A percentile compares a stretch with the other conserved stretches of the same genome.
Conservation (phyloP, 2,113 vertebrate genomes). For the Cavia aperea region DNA sequence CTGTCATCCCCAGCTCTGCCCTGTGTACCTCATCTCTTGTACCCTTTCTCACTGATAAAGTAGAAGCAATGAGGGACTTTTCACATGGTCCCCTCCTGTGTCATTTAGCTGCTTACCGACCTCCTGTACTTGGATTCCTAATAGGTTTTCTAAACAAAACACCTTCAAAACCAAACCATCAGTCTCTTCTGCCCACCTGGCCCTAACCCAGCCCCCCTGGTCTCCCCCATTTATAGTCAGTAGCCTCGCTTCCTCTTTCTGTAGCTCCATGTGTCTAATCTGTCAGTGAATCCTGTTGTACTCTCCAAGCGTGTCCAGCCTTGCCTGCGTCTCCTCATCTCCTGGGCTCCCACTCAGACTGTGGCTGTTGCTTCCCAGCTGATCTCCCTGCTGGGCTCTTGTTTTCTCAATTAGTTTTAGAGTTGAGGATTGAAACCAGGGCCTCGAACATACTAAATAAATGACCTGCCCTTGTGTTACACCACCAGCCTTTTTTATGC, state of each 20-base stretch:
- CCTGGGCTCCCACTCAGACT: no score
- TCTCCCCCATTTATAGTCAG: not conserved
- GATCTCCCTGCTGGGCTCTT: not conserved
- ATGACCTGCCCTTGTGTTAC: no score
- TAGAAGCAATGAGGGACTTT: not conserved
- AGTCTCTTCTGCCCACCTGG: not conserved
- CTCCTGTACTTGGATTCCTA: conserved; percentile 6
- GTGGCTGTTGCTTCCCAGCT: not conserved
- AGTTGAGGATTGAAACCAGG: not conserved
- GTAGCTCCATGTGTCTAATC: not conserved
- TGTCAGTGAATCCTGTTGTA: not conserved
- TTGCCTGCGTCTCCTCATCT: not conserved
- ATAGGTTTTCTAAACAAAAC: not conserved
- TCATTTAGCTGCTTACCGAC: conserved; percentile 4
- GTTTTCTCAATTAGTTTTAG: not conserved
- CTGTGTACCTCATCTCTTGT: not conserved
- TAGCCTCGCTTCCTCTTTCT: not conserved
- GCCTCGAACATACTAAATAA: not conserved
- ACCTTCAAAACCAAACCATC: not conserved
- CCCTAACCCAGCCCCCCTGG: not conserved
- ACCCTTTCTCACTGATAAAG: not conserved
- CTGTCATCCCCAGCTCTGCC: not conserved
- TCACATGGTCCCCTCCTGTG: not conserved
- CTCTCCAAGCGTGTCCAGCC: not conserved
- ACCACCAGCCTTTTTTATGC: not conserved